A percentile compares a stretch with the other conserved stretches of the same genome.
phyloP scores from a whole-genome alignment of 2,113 vertebrate species.

The Carassius gibelio region DNA sequence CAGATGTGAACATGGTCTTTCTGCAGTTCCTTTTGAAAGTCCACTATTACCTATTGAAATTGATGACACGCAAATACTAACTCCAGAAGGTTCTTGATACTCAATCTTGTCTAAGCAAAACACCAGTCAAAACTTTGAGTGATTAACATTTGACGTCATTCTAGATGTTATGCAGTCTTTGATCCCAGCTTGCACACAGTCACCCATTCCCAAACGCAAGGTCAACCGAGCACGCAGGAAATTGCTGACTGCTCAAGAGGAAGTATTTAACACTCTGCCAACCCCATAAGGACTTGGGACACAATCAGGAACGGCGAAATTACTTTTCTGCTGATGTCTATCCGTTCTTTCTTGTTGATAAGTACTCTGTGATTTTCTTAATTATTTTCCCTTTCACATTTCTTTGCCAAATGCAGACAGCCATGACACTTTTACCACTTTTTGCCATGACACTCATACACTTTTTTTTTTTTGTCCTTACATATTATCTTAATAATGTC shows the following conservation, averaged over 20 bases:
- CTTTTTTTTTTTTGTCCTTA: too few species aligned
- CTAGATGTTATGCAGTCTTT: background rate
- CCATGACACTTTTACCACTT: too few species aligned
- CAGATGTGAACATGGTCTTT: constrained; percentile 4
- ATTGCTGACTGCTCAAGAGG: constrained; percentile 62
- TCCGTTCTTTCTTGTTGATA: constrained; percentile 55
- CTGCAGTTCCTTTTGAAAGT: background rate
- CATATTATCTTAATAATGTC: too few species aligned
- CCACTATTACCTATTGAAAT: background rate
- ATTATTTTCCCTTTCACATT: constrained; percentile 46
- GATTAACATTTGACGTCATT: constrained; percentile 16
- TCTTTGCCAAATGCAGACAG: constrained; percentile 45
- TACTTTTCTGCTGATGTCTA: constrained; percentile 63
- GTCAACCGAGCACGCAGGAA: constrained; percentile 56
- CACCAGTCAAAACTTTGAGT: background rate
- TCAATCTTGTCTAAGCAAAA: background rate
- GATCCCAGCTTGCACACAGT: constrained; percentile 21
- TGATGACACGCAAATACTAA: background rate
- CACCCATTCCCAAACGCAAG: constrained; percentile 51
- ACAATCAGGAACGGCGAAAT: constrained; percentile 61
- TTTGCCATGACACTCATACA: too few species aligned
- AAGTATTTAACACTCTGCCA: constrained; percentile 63
- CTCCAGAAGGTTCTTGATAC: background rate
- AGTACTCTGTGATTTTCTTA: constrained; percentile 52
- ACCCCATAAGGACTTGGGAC: constrained; percentile 52